These are phyloP conservation scores for Semaprochilodus insignis DNA, from an alignment of 2,797 vertebrate species.

Conservation along the genomic window DNA sequence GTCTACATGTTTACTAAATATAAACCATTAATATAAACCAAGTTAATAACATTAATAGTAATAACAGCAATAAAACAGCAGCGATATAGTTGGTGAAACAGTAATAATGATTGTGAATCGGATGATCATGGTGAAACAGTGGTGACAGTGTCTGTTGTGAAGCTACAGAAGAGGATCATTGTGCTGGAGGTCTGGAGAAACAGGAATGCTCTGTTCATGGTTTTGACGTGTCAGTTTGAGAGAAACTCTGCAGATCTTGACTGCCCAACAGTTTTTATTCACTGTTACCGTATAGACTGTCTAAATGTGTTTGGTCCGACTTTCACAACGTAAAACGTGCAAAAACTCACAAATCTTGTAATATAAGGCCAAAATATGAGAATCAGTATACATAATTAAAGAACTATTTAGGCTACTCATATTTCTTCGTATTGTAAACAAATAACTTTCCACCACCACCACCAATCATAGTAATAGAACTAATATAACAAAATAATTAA, in stretches of 20 bases:
- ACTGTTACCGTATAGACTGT: background rate
- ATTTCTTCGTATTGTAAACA: too few species aligned
- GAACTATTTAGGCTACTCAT: too few species aligned
- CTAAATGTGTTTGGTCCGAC: too few species aligned
- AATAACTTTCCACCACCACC: too few species aligned
- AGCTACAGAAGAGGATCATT: background rate
- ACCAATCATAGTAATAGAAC: too few species aligned
- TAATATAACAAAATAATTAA: too few species aligned
- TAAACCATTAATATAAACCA: too few species aligned
- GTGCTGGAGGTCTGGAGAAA: background rate
- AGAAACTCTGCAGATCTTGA: background rate
- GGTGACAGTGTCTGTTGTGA: background rate
- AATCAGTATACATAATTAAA: too few species aligned
- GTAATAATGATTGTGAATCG: background rate
- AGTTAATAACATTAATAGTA: too few species aligned
- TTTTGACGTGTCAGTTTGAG: background rate
- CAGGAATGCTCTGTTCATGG: background rate
- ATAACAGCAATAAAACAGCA: background rate
- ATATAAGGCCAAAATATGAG: too few species aligned
- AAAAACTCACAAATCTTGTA: too few species aligned
- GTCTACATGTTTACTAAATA: background rate
- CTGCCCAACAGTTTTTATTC: background rate
- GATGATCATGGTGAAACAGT: background rate
- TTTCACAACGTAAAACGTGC: too few species aligned
- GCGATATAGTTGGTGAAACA: background rate